These are phyloP conservation scores for Parazoanthus atlanticus DNA, from an alignment of 92 coral and sea anemone genomes.

Conservation along the genomic window DNA sequence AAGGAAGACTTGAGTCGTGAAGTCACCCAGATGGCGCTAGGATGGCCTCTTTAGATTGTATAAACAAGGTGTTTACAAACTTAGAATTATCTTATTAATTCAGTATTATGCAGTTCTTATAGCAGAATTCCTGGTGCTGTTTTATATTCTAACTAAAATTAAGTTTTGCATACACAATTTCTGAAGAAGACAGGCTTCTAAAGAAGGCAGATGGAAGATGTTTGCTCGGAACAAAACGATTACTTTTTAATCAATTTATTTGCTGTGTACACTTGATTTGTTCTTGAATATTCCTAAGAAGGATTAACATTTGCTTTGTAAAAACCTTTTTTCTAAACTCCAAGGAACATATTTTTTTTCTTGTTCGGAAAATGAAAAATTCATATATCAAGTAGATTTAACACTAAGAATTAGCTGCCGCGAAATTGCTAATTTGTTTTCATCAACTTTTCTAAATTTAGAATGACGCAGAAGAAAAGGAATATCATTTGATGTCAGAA, in stretches of 20 bases:
- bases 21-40: slow-evolving; percentile 80
- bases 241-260: slow-evolving; percentile 38
- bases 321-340: background rate
- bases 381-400: background rate
- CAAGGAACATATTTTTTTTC: background rate
- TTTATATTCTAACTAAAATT: slow-evolving; percentile 52
- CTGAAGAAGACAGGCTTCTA: slow-evolving; percentile 59
- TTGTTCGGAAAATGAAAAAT: background rate
- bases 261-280: slow-evolving; percentile 16
- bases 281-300: slow-evolving; percentile 28
- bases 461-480: slow-evolving; percentile 38
- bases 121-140: slow-evolving; percentile 38
- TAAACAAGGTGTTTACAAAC: slow-evolving; percentile 88
- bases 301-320: slow-evolving; percentile 3
- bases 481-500: slow-evolving; percentile 44
- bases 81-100: slow-evolving; percentile 77
- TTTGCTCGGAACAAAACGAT: slow-evolving; percentile 44
- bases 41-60: slow-evolving; percentile 71
- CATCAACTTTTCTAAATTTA: slow-evolving; percentile 41
- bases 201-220: slow-evolving; percentile 68
- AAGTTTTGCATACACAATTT: slow-evolving; percentile 58
- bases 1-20: slow-evolving; percentile 66
- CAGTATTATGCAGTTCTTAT: slow-evolving; percentile 57
- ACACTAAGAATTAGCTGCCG: slow-evolving; percentile 10
- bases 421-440: slow-evolving; percentile 37